Conservation (phyloP, 1,140 invertebrate species). For the Drosophila lacteicornis region DNA sequence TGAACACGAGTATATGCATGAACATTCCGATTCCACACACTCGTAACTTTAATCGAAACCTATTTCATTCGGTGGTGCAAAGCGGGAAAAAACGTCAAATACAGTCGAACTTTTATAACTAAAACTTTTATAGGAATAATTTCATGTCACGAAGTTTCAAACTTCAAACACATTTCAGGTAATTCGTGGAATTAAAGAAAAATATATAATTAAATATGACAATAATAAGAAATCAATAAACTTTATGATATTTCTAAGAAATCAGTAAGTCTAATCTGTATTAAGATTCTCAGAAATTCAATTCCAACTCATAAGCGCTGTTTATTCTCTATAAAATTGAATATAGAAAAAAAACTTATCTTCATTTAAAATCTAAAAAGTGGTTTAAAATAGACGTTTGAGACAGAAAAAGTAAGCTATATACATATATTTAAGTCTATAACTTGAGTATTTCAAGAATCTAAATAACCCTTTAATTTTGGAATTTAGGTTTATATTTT, state of each 20-base stretch:
- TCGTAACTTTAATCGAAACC: slow-evolving; percentile 10
- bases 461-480: no score
- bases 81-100: background rate
- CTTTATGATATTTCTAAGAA: background rate
- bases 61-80: slow-evolving; percentile 38
- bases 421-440: no score
- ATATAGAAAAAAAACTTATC: no score
- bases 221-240: background rate
- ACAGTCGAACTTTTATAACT: slow-evolving; percentile 24
- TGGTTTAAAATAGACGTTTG: no score
- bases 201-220: background rate
- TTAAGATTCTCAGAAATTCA: background rate
- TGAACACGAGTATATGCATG: slow-evolving; percentile 5
- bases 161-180: background rate
- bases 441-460: no score
- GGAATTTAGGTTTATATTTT: no score
- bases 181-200: background rate
- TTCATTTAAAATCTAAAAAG: no score
- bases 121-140: background rate
- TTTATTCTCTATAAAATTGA: no score
- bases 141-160: background rate
- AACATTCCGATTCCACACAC: slow-evolving; percentile 16
- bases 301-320: background rate
- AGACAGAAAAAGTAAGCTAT: no score
- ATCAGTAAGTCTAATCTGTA: background rate